Percentiles rank a stretch among this genome's conserved stretches.
phyloP scores from a whole-genome alignment of 2,797 vertebrate genomes.

The Lacerta agilis region DNA sequence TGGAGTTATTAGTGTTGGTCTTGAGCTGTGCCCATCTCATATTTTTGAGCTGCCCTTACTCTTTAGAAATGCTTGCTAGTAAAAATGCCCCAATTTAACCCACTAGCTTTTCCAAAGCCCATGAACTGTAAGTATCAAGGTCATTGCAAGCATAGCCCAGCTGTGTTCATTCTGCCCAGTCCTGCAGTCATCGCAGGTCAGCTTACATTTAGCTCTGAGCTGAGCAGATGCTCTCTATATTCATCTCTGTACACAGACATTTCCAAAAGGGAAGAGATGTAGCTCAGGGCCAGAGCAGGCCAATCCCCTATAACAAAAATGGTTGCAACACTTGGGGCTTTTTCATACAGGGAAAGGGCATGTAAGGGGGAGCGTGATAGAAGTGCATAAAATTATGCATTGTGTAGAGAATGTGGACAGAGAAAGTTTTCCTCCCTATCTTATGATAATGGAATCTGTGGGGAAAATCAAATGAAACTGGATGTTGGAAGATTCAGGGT shows the following conservation, averaged over 20 bases:
- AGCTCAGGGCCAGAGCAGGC: too few species aligned
- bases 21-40: background rate
- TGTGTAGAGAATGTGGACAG: too few species aligned
- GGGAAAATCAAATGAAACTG: too few species aligned
- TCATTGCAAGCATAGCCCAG: background rate
- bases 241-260: background rate
- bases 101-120: background rate
- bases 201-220: slow-evolving; percentile 8
- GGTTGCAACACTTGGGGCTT: too few species aligned
- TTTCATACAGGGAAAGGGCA: too few species aligned
- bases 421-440: too few species aligned
- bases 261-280: background rate
- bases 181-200: background rate
- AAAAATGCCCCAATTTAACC: background rate
- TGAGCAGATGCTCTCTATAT: slow-evolving; percentile 6
- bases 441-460: too few species aligned
- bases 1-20: background rate
- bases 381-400: too few species aligned
- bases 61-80: background rate
- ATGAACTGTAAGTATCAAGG: slow-evolving; percentile 12
- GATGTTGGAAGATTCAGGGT: too few species aligned
- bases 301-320: too few species aligned
- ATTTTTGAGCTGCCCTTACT: background rate
- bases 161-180: background rate
- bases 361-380: too few species aligned